These are phyloP conservation scores for Balanococcus diminutus DNA, from an alignment of 2,888 invertebrate genomes.

Conservation along the genomic window DNA sequence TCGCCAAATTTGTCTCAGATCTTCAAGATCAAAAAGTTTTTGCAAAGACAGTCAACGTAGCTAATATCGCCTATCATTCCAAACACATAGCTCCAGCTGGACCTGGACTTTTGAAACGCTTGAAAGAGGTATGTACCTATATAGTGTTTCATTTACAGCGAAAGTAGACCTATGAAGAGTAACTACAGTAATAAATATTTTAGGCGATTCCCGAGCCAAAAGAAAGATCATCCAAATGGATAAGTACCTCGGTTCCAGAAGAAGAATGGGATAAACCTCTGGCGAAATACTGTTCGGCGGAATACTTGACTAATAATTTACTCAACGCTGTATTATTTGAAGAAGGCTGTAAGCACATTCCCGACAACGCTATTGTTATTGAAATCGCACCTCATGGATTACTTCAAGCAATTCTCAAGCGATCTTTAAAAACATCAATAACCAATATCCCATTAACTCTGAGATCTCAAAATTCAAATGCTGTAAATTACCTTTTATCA, in stretches of 20 bases:
- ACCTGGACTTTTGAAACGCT: constrained; percentile 62
- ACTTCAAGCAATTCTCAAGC: constrained; percentile 81
- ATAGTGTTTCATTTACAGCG: no score
- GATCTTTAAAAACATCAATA: constrained; percentile 63
- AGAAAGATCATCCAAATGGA: constrained; percentile 67
- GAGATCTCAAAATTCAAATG: constrained; percentile 63
- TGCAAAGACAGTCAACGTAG: constrained; percentile 59
- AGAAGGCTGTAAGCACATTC: constrained; percentile 79
- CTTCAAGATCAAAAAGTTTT: constrained; percentile 61
- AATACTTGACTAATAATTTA: constrained; percentile 72
- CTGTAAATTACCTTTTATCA: constrained; percentile 66
- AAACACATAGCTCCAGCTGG: constrained; percentile 62
- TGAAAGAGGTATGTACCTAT: constrained; percentile 62
- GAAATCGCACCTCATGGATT: constrained; percentile 90
- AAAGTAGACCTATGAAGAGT: no score
- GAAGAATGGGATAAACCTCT: constrained; percentile 66
- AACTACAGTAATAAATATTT: no score
- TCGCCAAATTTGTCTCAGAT: constrained; percentile 67
- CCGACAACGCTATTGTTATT: constrained; percentile 79
- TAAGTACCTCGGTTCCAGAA: constrained; percentile 71
- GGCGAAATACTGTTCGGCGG: constrained; percentile 67
- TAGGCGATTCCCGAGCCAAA: constrained; percentile 59
- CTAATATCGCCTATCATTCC: constrained; percentile 60
- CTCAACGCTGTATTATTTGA: constrained; percentile 73
- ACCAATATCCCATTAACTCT: constrained; percentile 78